Base-by-base conservation (phyloP, 1,140 invertebrate species). In the Glossosoma conforme region DNA sequence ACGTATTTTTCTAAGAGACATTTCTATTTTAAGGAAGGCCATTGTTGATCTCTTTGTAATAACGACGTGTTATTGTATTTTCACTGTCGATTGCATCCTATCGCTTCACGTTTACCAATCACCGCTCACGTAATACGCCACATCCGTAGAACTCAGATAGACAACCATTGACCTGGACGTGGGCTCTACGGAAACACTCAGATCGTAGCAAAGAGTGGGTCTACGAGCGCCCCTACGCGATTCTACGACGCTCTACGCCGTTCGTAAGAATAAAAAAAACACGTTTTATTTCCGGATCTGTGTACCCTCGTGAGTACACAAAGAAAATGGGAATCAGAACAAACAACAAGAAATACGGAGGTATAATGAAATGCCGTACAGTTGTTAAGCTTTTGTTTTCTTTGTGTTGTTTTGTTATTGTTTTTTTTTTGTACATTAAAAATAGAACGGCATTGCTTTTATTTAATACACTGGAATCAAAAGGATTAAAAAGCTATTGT, bases 271-370 rank as follows among this genome's bases (percentile, higher is more conserved):
- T 47, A 46, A 49, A 52, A 52, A 45, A 52, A 52, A 52, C 46
- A 57, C 55, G 53, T 57, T 52, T 57, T 57, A 57, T 57, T 57
- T 57, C 55, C 55, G 55, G 49, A 52, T 38, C 49, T 47, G 30
- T 45, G 30, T 42, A 14, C 38, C 41, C 15, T 50, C 25, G 47
- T 42, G 38, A 35, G 47, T 50, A 50, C 20, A 33, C 47, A 25
- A 35, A 36, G 47, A 30, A 50, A 42, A 50, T 50, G 47, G 20
- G 47, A 50, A 50, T 50, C 38, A 35, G 40, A 50, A 50, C 47
- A 50, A 52, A 52, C 36, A 38, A 35, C 22, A 32, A 50, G 41
- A 40, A 41, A 38, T 11, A 50, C 38, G 24, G 17, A 2, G 40
- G 19, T 24, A 14, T 42, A 22, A 42, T 42, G 19, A 20, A 42